Percentiles rank a stretch among this genome's conserved stretches.
Evolutionary conservation across 2,797 vertebrate genomes (phyloP).

Genomic region (Geotrypetes seraphini): DNA sequence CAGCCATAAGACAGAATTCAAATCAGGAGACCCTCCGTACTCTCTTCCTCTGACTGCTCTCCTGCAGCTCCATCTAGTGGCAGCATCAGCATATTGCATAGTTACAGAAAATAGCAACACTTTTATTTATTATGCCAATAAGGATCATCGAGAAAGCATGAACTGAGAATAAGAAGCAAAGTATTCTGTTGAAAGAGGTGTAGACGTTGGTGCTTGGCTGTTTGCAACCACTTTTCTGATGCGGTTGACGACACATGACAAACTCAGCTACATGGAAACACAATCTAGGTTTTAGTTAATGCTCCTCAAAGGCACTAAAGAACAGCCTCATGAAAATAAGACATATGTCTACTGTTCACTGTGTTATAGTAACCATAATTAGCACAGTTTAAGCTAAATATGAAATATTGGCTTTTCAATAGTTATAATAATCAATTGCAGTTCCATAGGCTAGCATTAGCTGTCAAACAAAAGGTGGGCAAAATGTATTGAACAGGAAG

Average conservation of each 20-base stretch:
- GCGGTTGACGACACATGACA: slow-evolving; percentile 98
- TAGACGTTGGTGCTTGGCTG: slow-evolving; percentile 83
- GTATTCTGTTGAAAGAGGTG: slow-evolving; percentile 73
- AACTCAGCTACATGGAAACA: slow-evolving; percentile 84
- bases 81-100: slow-evolving; percentile 9
- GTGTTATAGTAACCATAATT: no score
- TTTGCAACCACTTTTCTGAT: slow-evolving; percentile 98
- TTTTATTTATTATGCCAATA: no score
- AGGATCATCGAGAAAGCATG: no score
- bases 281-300: slow-evolving; percentile 56
- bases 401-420: no score
- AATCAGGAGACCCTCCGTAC: no score
- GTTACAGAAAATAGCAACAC: no score
- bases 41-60: background rate
- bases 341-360: no score
- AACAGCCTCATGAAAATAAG: background rate
- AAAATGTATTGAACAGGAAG: no score
- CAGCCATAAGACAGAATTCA: background rate
- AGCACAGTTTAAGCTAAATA: no score
- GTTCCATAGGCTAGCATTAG: no score
- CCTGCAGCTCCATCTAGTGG: slow-evolving; percentile 34
- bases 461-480: no score
- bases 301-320: slow-evolving; percentile 53
- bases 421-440: no score
- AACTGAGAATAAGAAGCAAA: slow-evolving; percentile 34